These are phyloP conservation scores for Galeruca laticollis DNA, from an alignment of 2,888 invertebrate genomes.

Conservation along the genomic window DNA sequence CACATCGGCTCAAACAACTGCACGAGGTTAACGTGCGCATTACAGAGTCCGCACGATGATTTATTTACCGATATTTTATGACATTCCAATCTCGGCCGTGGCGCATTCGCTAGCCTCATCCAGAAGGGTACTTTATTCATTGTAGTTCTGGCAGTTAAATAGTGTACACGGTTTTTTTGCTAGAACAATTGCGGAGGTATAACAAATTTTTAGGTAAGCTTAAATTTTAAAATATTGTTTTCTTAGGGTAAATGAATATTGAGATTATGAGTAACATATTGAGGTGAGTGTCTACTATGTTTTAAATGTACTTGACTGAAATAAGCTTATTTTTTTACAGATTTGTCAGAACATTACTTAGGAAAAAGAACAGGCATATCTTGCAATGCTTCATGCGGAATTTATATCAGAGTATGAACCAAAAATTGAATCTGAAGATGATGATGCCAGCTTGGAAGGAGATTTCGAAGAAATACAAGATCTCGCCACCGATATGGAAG, in stretches of 20 bases:
- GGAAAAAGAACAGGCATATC: not conserved
- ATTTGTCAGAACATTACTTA: not conserved
- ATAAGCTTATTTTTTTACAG: not conserved
- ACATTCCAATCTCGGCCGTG: not conserved
- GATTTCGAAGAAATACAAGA: conserved; percentile 1
- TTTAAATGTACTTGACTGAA: not conserved
- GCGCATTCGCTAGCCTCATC: not conserved
- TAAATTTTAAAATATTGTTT: not conserved
- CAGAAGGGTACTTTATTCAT: not conserved
- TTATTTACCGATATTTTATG: not conserved
- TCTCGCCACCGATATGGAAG: not conserved
- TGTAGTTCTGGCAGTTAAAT: not conserved
- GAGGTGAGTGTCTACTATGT: not conserved
- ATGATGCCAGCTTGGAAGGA: not conserved
- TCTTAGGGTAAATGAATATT: not conserved
- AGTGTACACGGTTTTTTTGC: not conserved
- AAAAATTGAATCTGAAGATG: not conserved
- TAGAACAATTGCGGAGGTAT: not conserved
- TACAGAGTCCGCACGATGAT: too few relatives aligned
- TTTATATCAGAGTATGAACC: not conserved
- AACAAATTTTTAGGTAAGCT: not conserved
- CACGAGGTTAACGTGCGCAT: too few relatives aligned
- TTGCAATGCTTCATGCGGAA: not conserved
- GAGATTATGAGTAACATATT: not conserved
- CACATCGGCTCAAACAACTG: too few relatives aligned